Evolutionary conservation across 2,797 vertebrate genomes (phyloP), one percentile per base, ranked within the genome.

Genomic region (Hozukius guyotensis): DNA sequence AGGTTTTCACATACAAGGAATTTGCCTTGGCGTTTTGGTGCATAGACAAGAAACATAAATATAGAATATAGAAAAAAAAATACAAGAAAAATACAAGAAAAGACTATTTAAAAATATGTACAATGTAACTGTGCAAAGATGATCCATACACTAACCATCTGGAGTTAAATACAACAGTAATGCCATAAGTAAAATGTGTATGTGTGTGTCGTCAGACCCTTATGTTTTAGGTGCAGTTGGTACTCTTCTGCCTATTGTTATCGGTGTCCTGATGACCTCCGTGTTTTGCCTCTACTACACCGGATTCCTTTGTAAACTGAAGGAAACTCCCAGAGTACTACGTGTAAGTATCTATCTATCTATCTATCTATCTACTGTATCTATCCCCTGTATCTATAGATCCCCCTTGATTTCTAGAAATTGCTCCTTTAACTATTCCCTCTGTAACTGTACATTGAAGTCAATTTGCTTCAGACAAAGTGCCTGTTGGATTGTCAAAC

Each of bases 291-390:
- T 95, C 55, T 1, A 60, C 24, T 93, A 92, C 76, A 85, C 79
- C 0, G 91, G 94, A 18, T 86, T 82, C 70, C 63, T 95, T 2
- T 91, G 92, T 72, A 91, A 85, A 57, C 27, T 81, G 27, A 92
- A 81, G 18, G n/a, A 4, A 16, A 18, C 18, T 6, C 71, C 92
- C 8, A 71, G n/a, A 74, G 32, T 6, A 12, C 81, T 94, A 24
- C 46, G 22, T 29, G 94, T 93, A 80, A 90, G 88, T 73, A 52
- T 46, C 16, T 8, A 46, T 46, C 42, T 46, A 42, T 42, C 38
- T 16, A 42, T 42, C 38, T 14, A 42, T 14, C 13, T 14, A 42
- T 42, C 38, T 42, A 42, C 9, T 36, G 4, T 36, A 32, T 32
- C 34, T 36, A 42, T n/a, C n/a, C n/a, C n/a, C 11, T 42, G 12